Evolutionary conservation across 2,113 vertebrate species (phyloP).

Genomic region (Trematocara stigmaticum): DNA sequence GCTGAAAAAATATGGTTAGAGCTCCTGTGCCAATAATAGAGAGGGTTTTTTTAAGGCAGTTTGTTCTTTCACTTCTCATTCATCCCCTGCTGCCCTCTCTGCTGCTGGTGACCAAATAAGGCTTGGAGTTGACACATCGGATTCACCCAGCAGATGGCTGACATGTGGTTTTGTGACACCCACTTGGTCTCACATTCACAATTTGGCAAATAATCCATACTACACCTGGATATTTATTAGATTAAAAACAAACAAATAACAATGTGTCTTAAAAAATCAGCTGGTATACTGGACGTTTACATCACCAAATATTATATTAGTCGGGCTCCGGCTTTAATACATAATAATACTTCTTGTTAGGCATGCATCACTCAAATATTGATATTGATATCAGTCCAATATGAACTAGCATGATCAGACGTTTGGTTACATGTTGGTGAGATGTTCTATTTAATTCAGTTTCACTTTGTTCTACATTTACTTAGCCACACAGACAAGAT

Average conservation of each 20-base stretch:
- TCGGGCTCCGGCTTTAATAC: not conserved
- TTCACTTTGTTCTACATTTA: not conserved
- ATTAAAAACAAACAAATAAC: not conserved
- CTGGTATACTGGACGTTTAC: not conserved
- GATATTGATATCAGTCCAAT: not conserved
- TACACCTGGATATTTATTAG: not conserved
- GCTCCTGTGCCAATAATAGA: not conserved
- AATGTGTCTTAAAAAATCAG: not conserved
- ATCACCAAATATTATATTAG: not conserved
- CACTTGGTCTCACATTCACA: not conserved
- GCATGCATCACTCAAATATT: not conserved
- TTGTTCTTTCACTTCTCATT: not conserved
- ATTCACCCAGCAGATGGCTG: not conserved
- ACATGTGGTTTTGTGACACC: not conserved
- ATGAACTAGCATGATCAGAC: rapidly evolving
- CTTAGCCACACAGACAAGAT: not conserved
- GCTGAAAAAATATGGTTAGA: not conserved
- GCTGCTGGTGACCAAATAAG: slow-evolving; percentile 35
- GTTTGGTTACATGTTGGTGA: not conserved
- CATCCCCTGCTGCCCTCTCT: not conserved
- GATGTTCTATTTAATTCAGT: not conserved
- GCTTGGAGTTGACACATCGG: not conserved
- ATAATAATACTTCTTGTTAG: not conserved
- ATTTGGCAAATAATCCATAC: not conserved
- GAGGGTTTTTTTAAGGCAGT: not conserved